Conservation (phyloP, 2,113 vertebrate genomes). For the Chascanopsetta lugubris region DNA sequence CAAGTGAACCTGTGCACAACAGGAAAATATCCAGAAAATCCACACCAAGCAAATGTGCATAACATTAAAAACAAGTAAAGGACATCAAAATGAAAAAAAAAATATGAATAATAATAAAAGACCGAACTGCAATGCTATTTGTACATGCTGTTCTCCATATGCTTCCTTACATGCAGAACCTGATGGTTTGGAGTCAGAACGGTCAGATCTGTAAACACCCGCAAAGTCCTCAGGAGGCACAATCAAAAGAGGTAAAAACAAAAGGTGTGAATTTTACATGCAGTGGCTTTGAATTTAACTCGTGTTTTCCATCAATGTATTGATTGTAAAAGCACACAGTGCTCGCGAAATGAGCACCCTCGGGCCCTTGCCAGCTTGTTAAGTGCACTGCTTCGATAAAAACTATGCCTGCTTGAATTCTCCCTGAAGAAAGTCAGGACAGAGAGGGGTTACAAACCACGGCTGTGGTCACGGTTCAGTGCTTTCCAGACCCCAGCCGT, state of each 20-base stretch:
- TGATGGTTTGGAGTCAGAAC: not conserved
- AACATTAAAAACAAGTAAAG: too few species aligned
- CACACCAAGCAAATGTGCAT: too few species aligned
- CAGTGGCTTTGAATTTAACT: not conserved
- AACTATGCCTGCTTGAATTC: not conserved
- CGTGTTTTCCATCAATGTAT: not conserved
- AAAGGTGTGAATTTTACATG: not conserved
- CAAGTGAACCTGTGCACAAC: too few species aligned
- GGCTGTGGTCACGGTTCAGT: not conserved
- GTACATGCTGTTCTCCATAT: too few species aligned
- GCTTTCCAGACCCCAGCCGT: not conserved
- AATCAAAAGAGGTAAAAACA: conserved; percentile 1
- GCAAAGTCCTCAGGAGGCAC: not conserved
- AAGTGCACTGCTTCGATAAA: conserved; percentile 13
- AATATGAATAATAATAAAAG: too few species aligned
- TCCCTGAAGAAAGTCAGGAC: conserved; percentile 11
- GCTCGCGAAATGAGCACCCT: not conserved
- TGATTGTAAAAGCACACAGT: conserved; percentile 8
- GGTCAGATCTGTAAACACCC: not conserved
- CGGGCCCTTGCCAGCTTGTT: not conserved
- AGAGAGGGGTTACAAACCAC: conserved; percentile 13
- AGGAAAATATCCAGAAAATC: too few species aligned
- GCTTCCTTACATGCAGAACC: too few species aligned
- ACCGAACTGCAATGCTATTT: too few species aligned
- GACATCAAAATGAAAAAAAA: too few species aligned